Base-by-base conservation (phyloP, 2,888 invertebrate genomes). In the Charanyca ferruginea region DNA sequence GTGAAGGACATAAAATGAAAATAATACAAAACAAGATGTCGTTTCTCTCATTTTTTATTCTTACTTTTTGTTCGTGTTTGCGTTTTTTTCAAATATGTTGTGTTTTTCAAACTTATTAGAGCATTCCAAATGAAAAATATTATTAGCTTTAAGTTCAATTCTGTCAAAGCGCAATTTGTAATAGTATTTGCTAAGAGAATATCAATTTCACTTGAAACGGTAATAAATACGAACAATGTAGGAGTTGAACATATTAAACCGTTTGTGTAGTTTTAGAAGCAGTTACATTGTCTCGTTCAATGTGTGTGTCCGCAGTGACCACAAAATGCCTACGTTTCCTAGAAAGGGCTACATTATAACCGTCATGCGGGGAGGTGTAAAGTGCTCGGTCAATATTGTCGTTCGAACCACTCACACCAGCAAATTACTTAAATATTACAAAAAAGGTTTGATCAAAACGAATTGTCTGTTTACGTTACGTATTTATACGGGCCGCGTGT, bases 361-460 rank as follows among this genome's bases (percentile, higher is more conserved):
- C 84, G 84, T 83, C 83, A 83, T 83, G 84, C 85, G 80, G 83
- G 83, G 84, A 93, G 92, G 93, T 94, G 94, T 91, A 83, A 94
- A 94, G 93, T 93, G 91, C 86, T 91, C 74, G 82, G 93, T 91
- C 90, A 93, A 94, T 87, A 93, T 82, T 85, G 84, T 87, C 84
- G 80, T 81, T 83, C 78, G 83, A 78, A 85, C 86, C 87, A 88
- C 90, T 88, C 88, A 87, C 89, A 86, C 90, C 83, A 82, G 81
- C 87, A 88, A 88, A 89, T 89, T 87, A 90, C 88, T 86, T 85
- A 87, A 83, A 83, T 79, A 84, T 86, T 84, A 84, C 85, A 85
- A 89, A 88, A 80, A 90, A 86, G 86, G 86, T 84, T 86, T 86
- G 86, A 91, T 90, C 86, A 89, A 90, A 88, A 86, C 84, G 84